Percentiles rank a stretch among this genome's conserved stretches.
These are phyloP conservation scores for Oscheius sp. DNA, from an alignment of 2,888 invertebrate species.

Conservation along the genomic window DNA sequence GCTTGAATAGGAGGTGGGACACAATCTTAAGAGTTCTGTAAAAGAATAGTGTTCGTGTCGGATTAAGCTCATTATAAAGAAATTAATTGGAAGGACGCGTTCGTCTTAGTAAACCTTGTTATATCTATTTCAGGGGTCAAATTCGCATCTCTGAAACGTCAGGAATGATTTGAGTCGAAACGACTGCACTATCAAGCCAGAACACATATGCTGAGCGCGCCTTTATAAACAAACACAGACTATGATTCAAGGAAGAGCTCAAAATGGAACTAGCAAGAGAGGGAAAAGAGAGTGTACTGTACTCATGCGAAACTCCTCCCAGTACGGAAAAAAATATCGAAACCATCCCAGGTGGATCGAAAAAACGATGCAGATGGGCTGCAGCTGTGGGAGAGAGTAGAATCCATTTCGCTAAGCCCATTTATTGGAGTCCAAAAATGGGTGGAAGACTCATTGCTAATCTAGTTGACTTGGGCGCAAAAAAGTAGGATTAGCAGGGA, in stretches of 20 bases:
- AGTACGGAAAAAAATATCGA: neutral
- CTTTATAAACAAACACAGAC: slow-evolving; percentile 34
- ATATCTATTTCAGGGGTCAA: no score
- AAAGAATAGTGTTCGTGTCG: slow-evolving; percentile 1
- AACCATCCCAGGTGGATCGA: neutral
- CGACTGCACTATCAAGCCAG: slow-evolving; percentile 38
- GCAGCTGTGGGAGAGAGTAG: neutral
- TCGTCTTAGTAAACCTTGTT: neutral
- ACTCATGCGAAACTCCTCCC: neutral
- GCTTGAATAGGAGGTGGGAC: neutral
- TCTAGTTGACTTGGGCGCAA: slow-evolving; percentile 29
- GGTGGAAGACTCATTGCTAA: slow-evolving; percentile 25
- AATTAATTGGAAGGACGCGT: slow-evolving; percentile 5
- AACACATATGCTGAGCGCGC: slow-evolving; percentile 33
- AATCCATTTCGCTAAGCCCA: neutral
- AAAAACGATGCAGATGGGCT: neutral
- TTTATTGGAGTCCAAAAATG: slow-evolving; percentile 5
- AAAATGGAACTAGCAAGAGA: slow-evolving; percentile 20
- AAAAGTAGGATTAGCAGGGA: slow-evolving; percentile 24
- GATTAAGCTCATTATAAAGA: slow-evolving; percentile 5
- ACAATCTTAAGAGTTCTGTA: neutral
- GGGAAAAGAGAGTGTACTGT: neutral
- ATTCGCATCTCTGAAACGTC: neutral
- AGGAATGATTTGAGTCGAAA: slow-evolving; percentile 7
- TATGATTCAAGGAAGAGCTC: slow-evolving; percentile 20